Conservation (phyloP, 2,113 vertebrate species). For the Perccottus glenii region DNA sequence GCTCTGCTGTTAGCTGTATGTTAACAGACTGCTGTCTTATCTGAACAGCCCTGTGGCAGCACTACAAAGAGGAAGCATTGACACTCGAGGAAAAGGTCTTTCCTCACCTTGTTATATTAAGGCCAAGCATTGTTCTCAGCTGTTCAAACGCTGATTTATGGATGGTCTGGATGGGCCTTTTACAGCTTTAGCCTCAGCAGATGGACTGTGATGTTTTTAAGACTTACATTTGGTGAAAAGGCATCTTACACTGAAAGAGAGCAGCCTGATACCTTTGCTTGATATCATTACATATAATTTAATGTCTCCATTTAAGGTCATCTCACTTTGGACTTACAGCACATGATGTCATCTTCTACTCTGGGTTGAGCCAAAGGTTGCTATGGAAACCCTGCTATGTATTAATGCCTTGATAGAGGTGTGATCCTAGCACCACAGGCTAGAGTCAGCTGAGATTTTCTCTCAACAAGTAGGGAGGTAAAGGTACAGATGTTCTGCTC, state of each 20-base stretch:
- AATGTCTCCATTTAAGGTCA: constrained; percentile 45
- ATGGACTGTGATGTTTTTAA: background rate
- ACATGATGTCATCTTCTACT: constrained; percentile 45
- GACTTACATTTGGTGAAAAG: background rate
- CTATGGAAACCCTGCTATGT: constrained; percentile 70
- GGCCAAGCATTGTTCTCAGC: constrained; percentile 45
- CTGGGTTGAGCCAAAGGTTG: constrained; percentile 51
- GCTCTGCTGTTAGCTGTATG: constrained; percentile 4
- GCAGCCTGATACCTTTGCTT: background rate
- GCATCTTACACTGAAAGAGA: background rate
- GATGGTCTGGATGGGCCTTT: background rate
- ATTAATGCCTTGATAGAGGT: constrained; percentile 51
- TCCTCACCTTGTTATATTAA: constrained; percentile 43
- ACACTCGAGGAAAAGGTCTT: constrained; percentile 37
- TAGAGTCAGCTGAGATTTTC: constrained; percentile 5
- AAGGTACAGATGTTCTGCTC: background rate
- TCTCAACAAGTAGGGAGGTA: background rate
- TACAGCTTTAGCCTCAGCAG: background rate
- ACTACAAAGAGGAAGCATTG: constrained; percentile 13
- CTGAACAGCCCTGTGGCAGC: constrained; percentile 35
- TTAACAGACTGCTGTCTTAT: constrained; percentile 61
- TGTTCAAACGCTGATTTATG: constrained; percentile 43
- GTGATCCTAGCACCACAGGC: constrained; percentile 19
- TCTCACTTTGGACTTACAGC: constrained; percentile 17
- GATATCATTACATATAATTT: constrained; percentile 12